Conservation (phyloP, 2,113 vertebrate species). For the Chlamydotis undulata region DNA sequence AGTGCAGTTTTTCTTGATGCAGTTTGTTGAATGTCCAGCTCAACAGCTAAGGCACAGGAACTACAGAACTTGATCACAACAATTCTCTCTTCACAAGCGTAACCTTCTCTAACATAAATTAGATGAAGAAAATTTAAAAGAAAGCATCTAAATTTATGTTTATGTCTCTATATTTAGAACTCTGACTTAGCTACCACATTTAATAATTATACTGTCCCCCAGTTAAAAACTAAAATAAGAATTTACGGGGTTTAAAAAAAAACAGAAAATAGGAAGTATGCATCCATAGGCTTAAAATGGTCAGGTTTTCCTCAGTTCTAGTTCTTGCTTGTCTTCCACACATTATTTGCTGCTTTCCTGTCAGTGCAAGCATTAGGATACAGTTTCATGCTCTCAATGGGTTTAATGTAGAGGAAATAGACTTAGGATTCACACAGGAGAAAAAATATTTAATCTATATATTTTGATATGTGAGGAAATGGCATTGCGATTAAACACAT, state of each 20-base stretch:
- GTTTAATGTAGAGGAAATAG: not conserved
- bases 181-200: not conserved
- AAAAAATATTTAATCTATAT: not conserved
- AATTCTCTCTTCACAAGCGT: not conserved
- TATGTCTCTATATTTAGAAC: not conserved
- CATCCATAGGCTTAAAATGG: not conserved
- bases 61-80: not conserved
- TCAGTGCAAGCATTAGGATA: not conserved
- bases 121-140: not conserved
- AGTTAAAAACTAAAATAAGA: not conserved
- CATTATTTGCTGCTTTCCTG: not conserved
- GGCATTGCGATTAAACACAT: not conserved
- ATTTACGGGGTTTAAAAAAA: not conserved
- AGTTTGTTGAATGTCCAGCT: not conserved
- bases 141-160: not conserved
- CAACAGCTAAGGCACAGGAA: not conserved
- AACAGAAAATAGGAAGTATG: not conserved
- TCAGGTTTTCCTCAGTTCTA: not conserved
- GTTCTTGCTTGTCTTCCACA: not conserved
- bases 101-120: not conserved
- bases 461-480: not conserved
- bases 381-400: not conserved
- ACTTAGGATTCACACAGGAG: not conserved
- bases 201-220: not conserved
- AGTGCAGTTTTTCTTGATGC: not conserved